A percentile compares a stretch with the other conserved stretches of the same genome.
Evolutionary conservation across 2,113 vertebrate species (phyloP).

Genomic region (Solea solea): DNA sequence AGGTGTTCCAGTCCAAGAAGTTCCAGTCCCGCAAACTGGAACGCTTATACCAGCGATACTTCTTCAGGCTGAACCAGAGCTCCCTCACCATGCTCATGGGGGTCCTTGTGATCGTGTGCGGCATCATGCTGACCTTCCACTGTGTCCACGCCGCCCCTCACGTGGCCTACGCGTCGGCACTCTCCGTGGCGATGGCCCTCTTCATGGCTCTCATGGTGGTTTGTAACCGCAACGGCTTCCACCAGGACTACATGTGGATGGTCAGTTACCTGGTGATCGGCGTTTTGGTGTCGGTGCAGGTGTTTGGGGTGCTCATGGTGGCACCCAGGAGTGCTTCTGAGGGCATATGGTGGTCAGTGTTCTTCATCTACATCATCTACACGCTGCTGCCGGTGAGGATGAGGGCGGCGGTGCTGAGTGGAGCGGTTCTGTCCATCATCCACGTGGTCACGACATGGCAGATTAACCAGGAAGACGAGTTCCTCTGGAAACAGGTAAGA

Average conservation of each 20-base stretch:
- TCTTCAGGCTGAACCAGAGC: slow-evolving; percentile 98
- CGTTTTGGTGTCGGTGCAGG: slow-evolving; percentile 87
- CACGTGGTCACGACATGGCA: slow-evolving; percentile 92
- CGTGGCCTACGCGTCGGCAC: slow-evolving; percentile 82
- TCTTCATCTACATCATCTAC: slow-evolving; percentile 98
- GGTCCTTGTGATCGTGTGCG: slow-evolving; percentile 90
- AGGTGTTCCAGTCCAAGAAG: slow-evolving; percentile 94
- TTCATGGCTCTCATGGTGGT: slow-evolving; percentile 94
- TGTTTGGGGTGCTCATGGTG: slow-evolving; percentile 85
- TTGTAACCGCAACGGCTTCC: slow-evolving; percentile 94
- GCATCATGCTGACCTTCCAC: slow-evolving; percentile 93
- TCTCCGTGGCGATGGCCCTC: slow-evolving; percentile 86
- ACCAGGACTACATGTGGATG: slow-evolving; percentile 97
- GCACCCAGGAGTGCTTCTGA: slow-evolving; percentile 88
- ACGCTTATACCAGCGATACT: slow-evolving; percentile 96
- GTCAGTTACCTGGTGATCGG: slow-evolving; percentile 94
- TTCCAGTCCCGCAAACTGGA: slow-evolving; percentile 97
- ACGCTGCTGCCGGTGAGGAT: slow-evolving; percentile 95
- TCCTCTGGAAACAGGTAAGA: slow-evolving; percentile 95
- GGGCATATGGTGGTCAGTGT: slow-evolving; percentile 95
- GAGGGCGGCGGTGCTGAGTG: slow-evolving; percentile 93
- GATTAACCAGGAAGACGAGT: slow-evolving; percentile 86
- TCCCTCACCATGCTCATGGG: slow-evolving; percentile 97
- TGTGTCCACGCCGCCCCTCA: slow-evolving; percentile 84
- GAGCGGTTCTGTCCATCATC: slow-evolving; percentile 87